A percentile compares a stretch with the other conserved stretches of the same genome.
Evolutionary conservation across 1,140 invertebrate species (phyloP).

Genomic region (Pygmarrhopalites habei): DNA sequence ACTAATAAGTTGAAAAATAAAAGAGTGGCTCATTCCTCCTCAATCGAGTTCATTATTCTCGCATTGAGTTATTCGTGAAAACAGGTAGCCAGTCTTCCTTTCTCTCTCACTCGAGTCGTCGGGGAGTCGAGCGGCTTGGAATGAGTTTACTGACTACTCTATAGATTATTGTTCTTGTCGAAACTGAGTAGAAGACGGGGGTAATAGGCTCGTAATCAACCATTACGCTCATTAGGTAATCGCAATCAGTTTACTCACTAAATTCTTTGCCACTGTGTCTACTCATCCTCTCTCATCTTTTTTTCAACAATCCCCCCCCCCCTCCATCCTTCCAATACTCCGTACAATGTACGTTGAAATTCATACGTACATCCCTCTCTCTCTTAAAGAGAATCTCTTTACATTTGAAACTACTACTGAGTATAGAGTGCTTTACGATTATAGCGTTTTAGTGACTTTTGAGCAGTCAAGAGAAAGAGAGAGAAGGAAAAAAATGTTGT

Average conservation of each 20-base stretch:
- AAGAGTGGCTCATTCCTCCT: too few species aligned
- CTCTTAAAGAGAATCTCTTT: too few species aligned
- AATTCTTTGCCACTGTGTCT: neutral
- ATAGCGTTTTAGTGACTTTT: too few species aligned
- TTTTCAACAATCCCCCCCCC: too few species aligned
- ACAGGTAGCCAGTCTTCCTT: conserved; percentile 25
- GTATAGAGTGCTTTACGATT: too few species aligned
- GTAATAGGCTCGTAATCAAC: conserved; percentile 32
- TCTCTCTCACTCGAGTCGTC: neutral
- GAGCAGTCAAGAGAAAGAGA: too few species aligned
- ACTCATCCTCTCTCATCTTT: neutral
- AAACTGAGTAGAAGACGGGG: conserved; percentile 27
- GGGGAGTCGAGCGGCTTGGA: too few species aligned
- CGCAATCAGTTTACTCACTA: conserved; percentile 22
- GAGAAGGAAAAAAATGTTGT: too few species aligned
- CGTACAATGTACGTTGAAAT: too few species aligned
- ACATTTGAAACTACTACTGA: too few species aligned
- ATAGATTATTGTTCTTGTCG: conserved; percentile 22
- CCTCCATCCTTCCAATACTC: too few species aligned
- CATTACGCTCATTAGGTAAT: conserved; percentile 32
- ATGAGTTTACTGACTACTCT: conserved; percentile 8
- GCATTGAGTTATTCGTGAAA: conserved; percentile 36
- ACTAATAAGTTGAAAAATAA: too few species aligned
- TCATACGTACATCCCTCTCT: neutral
- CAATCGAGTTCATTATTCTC: conserved; percentile 25